These are phyloP conservation scores for Cyphomyrus plagiostoma DNA, from an alignment of 2,113 vertebrate species.

Conservation along the genomic window DNA sequence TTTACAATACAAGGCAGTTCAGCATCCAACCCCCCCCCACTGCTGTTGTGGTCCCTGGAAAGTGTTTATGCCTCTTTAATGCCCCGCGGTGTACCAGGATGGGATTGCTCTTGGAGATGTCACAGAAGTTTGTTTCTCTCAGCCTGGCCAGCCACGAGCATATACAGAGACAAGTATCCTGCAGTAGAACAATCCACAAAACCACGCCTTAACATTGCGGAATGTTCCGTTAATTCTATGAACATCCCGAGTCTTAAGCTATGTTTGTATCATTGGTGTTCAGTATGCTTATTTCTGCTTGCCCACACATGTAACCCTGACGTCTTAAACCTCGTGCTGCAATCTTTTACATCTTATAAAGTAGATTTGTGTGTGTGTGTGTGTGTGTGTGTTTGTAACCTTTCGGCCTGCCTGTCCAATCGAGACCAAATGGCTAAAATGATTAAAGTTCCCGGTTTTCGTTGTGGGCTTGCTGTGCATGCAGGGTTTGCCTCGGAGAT, in stretches of 20 bases:
- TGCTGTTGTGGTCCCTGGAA: background rate
- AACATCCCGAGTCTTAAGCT: background rate
- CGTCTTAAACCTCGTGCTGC: background rate
- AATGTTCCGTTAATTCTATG: background rate
- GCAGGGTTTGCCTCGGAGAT: conserved; percentile 10
- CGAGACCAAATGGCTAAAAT: conserved; percentile 12
- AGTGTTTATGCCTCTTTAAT: background rate
- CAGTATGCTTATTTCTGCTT: background rate
- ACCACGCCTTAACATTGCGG: background rate
- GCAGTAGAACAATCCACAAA: background rate
- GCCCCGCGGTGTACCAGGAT: background rate
- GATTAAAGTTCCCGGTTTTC: conserved; percentile 15
- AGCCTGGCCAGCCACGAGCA: background rate
- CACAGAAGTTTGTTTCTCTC: background rate
- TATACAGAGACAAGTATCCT: background rate
- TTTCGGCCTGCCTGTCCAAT: conserved; percentile 18
- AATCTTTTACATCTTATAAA: background rate
- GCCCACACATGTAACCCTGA: background rate
- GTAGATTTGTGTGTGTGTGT: background rate
- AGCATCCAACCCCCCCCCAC: background rate
- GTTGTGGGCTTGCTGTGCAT: background rate
- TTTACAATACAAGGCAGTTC: too few relatives aligned
- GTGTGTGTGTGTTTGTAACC: background rate
- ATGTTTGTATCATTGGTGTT: background rate
- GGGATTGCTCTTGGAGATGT: background rate